Evolutionary conservation across 2,113 vertebrate species (phyloP), one percentile per base, ranked within the genome.

Genomic region (Ailuropoda melanoleuca): DNA sequence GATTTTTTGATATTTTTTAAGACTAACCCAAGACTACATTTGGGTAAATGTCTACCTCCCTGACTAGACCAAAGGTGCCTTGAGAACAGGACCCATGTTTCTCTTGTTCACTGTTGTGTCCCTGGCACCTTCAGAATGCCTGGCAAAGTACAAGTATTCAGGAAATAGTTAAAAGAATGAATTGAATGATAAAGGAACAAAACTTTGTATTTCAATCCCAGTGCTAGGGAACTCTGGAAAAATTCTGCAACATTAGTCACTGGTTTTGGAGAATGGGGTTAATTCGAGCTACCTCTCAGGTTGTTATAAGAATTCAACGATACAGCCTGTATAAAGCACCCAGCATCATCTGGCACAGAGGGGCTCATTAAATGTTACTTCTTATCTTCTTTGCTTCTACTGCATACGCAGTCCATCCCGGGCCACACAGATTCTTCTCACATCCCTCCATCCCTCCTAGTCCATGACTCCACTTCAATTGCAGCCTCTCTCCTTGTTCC

Each of bases 261-360:
- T 80, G 21, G 29, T 75, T 93, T 66, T 12, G 58, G 50, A 53
- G 13, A 77, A n/a, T 21, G 29, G 14, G 13, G 3, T 82, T 62
- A 53, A 60, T 53, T 68, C 55, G 1, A 31, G 34, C 43, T n/a
- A 43, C 6, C 50, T 64, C n/a, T 21, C 48, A 12, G 70, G 21
- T n/a, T 64, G 8, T 90, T 78, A 31, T 43, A 68, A 84, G 75
- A 88, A 80, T 77, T 39, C 43, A 92, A 62, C 43, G 29, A 91
- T 14, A 18, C 8, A 53, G 4, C 29, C 75, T 39, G 0, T 10
- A 8, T 46, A 60, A 43, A 13, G 14, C 3, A 23, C 9, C 29
- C 7, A 12, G 19, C 68, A 55, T 14, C 19, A 18, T n/a, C 26
- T 23, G 24, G 10, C n/a, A 46, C 55, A 46, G 75, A 75, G 34